Conservation (phyloP, 2,888 invertebrate species). For the Drosophila pseudotalamancana region DNA sequence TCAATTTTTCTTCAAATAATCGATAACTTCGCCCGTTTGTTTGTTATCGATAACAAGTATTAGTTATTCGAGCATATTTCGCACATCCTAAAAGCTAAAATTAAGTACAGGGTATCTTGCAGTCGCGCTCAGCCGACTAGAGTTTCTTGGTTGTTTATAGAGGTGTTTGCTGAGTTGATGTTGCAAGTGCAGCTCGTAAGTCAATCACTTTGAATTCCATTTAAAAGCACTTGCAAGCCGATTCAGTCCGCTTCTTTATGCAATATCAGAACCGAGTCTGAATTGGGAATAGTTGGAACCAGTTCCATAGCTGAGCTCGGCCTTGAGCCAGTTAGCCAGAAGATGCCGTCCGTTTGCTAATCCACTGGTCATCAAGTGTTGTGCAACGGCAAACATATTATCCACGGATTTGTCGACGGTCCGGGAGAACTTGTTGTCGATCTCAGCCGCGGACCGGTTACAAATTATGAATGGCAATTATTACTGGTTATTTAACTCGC, state of each 20-base stretch:
- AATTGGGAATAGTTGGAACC: constrained; percentile 39
- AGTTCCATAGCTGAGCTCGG: constrained; percentile 23
- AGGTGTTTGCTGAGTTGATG: constrained; percentile 14
- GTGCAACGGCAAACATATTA: constrained; percentile 33
- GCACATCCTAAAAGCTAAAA: no score
- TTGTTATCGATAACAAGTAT: no score
- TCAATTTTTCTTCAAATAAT: no score
- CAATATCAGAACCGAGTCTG: constrained; percentile 41
- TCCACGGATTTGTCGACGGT: constrained; percentile 27
- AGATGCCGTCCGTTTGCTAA: constrained; percentile 34
- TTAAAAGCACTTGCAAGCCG: constrained; percentile 30
- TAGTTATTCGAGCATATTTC: no score
- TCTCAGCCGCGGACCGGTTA: constrained; percentile 23
- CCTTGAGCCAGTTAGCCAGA: constrained; percentile 43
- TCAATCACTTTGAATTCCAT: constrained; percentile 30
- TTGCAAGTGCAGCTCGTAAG: constrained; percentile 43
- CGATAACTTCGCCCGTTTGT: no score
- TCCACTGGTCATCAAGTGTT: constrained; percentile 24
- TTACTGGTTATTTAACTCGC: constrained; percentile 55
- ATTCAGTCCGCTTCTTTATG: constrained; percentile 26
- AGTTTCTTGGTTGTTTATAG: no score
- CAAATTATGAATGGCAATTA: constrained; percentile 49
- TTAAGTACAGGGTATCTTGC: no score
- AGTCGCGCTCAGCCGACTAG: no score
- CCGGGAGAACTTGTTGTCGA: constrained; percentile 24